phyloP scores from a whole-genome alignment of 2,113 vertebrate genomes.

The Bambusicola thoracicus region DNA sequence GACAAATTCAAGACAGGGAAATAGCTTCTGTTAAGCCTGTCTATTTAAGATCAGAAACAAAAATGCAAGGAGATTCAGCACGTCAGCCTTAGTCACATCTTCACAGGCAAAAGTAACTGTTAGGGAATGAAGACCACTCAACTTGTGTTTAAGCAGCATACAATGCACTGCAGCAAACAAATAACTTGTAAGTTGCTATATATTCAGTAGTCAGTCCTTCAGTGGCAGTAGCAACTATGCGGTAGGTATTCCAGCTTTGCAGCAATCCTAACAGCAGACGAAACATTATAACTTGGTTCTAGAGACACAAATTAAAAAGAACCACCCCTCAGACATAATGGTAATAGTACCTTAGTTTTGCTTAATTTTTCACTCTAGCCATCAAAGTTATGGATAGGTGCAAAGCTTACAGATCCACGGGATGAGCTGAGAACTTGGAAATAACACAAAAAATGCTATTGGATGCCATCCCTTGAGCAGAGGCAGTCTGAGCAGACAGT shows the following conservation, averaged over 20 bases:
- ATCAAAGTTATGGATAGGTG: neutral
- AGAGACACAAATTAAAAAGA: neutral
- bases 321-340: accelerated
- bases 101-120: neutral
- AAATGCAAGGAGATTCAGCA: neutral
- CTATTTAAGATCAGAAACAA: neutral
- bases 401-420: neutral
- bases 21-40: neutral
- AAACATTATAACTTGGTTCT: neutral
- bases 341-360: neutral
- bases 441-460: neutral
- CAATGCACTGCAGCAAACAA: neutral
- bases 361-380: neutral
- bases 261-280: neutral
- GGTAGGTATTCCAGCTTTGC: neutral
- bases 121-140: neutral
- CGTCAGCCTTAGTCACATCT: neutral
- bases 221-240: neutral
- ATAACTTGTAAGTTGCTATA: accelerated
- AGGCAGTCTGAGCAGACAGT: neutral
- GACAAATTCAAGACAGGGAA: neutral
- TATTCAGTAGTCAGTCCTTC: neutral
- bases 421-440: neutral
- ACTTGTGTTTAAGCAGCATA: neutral
- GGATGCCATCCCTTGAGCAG: neutral